Base-by-base conservation (phyloP, 2,888 invertebrate species). In the Orthosia incerta region DNA sequence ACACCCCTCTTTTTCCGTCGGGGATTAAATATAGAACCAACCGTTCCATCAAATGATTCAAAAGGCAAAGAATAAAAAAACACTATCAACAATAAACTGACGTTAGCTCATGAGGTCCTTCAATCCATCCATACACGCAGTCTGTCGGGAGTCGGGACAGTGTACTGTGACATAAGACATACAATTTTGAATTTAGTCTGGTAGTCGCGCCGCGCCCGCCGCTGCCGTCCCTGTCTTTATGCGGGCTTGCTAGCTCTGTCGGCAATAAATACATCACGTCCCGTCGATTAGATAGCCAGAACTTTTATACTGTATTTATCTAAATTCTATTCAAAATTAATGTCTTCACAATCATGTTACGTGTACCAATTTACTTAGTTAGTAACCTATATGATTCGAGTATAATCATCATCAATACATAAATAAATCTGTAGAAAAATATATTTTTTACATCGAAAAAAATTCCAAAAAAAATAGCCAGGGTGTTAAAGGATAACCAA, bases 241-340 rank as follows among this genome's bases (percentile, higher is more conserved):
- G 79, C 75, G 66, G 79, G 66, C 69, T 51, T 20, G 39, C 62
- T 20, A 23, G 46, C 70, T 67, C 71, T 61, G 75, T 80, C 45
- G 63, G 75, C 67, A 75, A 59, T 56, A 64, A 62, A 74, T 57
- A 75, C 75, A 53, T 65, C 31, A 71, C 31, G 76, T 71, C 53
- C 20, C 26, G 48, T 26, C 23, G 61, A 65, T 80, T 68, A 79
- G 51, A 62, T 76, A 65, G 57, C 45, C 18, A 26, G 26, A 26
- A 26, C 26, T 26, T 26, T 26, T 26, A 26, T 26, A 26, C 26
- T 39, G 3, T 13, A 9, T 50, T 4, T 13, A 18, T 50, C 15
- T 15, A 23, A 60, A 55, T 66, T 23, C 4, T 50, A n/a, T 59
- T 26, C 26, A 26, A 26, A 26, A 26, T 26, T 3, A 4, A 26